These are phyloP conservation scores for Calliphora vomitoria DNA, from an alignment of 2,888 invertebrate genomes.

Conservation along the genomic window DNA sequence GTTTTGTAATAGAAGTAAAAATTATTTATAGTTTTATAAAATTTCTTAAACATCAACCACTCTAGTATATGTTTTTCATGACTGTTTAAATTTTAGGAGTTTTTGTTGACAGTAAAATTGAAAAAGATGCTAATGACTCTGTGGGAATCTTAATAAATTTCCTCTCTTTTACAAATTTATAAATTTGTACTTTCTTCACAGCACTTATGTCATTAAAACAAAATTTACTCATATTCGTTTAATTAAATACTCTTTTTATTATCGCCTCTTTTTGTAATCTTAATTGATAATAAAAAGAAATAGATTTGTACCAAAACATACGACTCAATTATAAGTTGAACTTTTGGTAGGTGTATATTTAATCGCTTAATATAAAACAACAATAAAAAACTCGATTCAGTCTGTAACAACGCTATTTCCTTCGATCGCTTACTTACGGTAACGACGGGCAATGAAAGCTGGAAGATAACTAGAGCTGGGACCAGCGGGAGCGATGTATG, in stretches of 20 bases:
- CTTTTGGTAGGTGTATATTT: no score
- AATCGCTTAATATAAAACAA: constrained; percentile 28
- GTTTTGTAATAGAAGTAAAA: no score
- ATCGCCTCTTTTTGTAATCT: neutral
- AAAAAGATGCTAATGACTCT: no score
- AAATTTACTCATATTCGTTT: neutral
- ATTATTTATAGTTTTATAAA: no score
- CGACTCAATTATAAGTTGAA: neutral
- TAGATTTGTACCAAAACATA: neutral
- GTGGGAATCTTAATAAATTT: no score
- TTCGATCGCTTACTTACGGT: constrained; percentile 24
- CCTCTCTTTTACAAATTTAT: no score
- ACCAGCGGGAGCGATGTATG: neutral
- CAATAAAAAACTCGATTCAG: constrained; percentile 23
- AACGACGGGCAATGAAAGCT: constrained; percentile 48
- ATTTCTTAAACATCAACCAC: no score
- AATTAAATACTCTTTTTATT: constrained; percentile 21
- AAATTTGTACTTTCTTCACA: no score
- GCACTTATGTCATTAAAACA: no score
- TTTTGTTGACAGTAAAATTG: no score
- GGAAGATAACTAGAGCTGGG: constrained; percentile 51
- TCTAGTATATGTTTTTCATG: no score
- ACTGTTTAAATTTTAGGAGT: no score
- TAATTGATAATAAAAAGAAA: neutral
- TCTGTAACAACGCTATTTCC: neutral